phyloP scores from a whole-genome alignment of 2,797 vertebrate species.

The Gallinago stenura region DNA sequence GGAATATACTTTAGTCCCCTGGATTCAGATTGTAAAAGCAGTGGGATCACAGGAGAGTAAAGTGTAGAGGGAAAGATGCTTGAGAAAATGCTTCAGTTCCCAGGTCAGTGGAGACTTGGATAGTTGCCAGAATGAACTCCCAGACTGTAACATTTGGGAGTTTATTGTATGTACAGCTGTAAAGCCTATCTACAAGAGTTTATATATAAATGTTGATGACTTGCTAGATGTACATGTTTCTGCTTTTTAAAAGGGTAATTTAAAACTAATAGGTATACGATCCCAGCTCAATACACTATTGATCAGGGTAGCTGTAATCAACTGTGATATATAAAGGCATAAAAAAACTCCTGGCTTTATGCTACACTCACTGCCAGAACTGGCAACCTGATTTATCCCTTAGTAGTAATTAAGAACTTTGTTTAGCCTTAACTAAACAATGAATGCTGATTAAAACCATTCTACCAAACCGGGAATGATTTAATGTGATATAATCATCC shows the following conservation, averaged over 20 bases:
- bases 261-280: not conserved
- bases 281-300: not conserved
- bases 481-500: constrained; percentile 36
- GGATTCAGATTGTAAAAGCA: not conserved
- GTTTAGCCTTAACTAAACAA: constrained; percentile 38
- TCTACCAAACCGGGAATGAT: constrained; percentile 46
- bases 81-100: not conserved
- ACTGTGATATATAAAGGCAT: not conserved
- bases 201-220: not conserved
- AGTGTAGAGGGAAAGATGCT: not conserved
- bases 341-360: not conserved
- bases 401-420: constrained; percentile 26
- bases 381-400: constrained; percentile 30
- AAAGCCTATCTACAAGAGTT: not conserved
- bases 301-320: not conserved
- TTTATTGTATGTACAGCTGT: not conserved
- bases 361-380: not conserved
- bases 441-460: constrained; percentile 56
- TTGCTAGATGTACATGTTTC: not conserved
- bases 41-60: not conserved
- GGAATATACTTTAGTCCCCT: not conserved
- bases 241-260: not conserved
- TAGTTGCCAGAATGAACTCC: not conserved
- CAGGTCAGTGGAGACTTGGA: not conserved
- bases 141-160: not conserved